These are phyloP conservation scores for Silurus asotus DNA, from an alignment of 2,113 vertebrate species.

Conservation along the genomic window DNA sequence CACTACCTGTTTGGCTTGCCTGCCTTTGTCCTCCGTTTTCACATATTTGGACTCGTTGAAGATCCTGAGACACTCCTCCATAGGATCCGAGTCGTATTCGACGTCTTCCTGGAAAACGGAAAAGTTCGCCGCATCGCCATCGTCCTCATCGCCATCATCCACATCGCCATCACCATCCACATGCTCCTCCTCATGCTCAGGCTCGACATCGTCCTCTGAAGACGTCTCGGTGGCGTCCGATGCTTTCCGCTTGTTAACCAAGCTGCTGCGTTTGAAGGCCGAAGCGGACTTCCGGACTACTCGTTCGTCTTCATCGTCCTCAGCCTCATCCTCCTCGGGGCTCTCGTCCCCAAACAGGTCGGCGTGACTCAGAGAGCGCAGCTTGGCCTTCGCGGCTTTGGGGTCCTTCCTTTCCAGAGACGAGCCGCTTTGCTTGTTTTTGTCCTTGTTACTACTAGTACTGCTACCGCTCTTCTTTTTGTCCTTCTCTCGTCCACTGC, in stretches of 20 bases:
- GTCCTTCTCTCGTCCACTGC: slow-evolving; percentile 61
- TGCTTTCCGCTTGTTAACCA: slow-evolving; percentile 61
- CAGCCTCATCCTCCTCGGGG: slow-evolving; percentile 74
- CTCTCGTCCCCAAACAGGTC: slow-evolving; percentile 96
- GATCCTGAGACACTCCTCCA: slow-evolving; percentile 96
- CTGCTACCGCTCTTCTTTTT: slow-evolving; percentile 55
- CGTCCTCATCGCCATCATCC: not conserved
- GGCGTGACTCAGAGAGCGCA: slow-evolving; percentile 78
- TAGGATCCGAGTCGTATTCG: slow-evolving; percentile 89
- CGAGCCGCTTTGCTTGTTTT: slow-evolving; percentile 52
- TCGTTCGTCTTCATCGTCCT: slow-evolving; percentile 64
- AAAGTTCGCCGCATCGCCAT: slow-evolving; percentile 68
- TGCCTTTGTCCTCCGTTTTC: slow-evolving; percentile 91
- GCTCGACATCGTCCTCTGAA: slow-evolving; percentile 66
- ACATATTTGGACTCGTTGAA: slow-evolving; percentile 94
- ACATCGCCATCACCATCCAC: not conserved
- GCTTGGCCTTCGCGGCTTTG: slow-evolving; percentile 62
- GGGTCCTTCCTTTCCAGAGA: slow-evolving; percentile 49
- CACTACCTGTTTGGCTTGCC: slow-evolving; percentile 87
- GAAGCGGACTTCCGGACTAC: slow-evolving; percentile 72
- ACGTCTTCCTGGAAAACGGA: slow-evolving; percentile 81
- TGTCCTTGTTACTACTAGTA: slow-evolving; percentile 57
- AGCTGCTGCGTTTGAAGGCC: slow-evolving; percentile 57
- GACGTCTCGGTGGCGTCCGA: slow-evolving; percentile 58
- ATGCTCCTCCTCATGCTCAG: slow-evolving; percentile 50